A percentile compares a stretch with the other conserved stretches of the same genome.
These are phyloP conservation scores for Xiphophorus couchianus DNA, from an alignment of 2,113 vertebrate species.

Conservation along the genomic window DNA sequence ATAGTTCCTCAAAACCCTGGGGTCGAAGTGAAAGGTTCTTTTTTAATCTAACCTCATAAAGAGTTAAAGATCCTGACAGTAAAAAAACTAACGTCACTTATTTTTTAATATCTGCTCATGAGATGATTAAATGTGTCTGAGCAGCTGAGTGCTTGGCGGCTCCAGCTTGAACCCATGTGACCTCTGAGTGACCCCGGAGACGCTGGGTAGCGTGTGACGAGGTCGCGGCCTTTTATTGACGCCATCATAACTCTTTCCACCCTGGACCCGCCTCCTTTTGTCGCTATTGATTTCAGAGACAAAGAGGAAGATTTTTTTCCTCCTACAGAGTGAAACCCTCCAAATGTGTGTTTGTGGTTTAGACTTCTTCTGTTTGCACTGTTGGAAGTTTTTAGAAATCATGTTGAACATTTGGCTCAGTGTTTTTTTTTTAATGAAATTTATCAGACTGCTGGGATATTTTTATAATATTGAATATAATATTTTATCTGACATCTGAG, in stretches of 20 bases:
- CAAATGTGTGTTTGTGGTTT: slow-evolving; percentile 18
- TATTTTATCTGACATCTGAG: not conserved
- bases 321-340: slow-evolving; percentile 40
- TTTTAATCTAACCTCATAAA: slow-evolving; percentile 30
- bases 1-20: slow-evolving; percentile 17
- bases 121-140: slow-evolving; percentile 51
- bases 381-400: slow-evolving; percentile 19
- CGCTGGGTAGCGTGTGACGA: slow-evolving; percentile 55
- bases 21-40: slow-evolving; percentile 9
- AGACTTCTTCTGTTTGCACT: slow-evolving; percentile 28
- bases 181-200: slow-evolving; percentile 62
- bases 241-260: slow-evolving; percentile 71
- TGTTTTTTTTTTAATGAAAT: not conserved
- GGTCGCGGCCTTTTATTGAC: slow-evolving; percentile 76
- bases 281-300: slow-evolving; percentile 64
- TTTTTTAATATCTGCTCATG: slow-evolving; percentile 29
- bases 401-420: not conserved
- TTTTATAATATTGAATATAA: not conserved
- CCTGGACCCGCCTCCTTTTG: slow-evolving; percentile 55
- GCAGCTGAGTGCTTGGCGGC: not conserved
- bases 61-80: not conserved
- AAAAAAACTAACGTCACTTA: slow-evolving; percentile 12
- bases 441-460: not conserved
- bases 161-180: slow-evolving; percentile 64
- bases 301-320: slow-evolving; percentile 68